Conservation (phyloP, 2,113 vertebrate species). For the Gasterosteus aculeatus region DNA sequence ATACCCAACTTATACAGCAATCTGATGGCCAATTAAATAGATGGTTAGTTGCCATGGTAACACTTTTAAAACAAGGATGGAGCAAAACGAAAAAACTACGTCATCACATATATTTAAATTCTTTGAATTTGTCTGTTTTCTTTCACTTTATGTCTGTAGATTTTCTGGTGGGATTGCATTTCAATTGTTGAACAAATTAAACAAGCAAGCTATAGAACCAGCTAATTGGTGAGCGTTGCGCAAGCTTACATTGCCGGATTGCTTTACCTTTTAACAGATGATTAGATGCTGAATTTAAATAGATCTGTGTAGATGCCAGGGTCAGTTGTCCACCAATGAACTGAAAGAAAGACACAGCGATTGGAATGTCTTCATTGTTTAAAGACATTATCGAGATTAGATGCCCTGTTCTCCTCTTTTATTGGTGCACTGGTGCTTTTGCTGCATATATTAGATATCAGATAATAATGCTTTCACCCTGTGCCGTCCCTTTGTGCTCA, state of each 20-base stretch:
- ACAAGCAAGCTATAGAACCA: neutral
- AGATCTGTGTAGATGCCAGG: neutral
- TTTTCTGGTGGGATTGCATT: neutral
- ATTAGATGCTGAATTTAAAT: neutral
- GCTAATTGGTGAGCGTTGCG: neutral
- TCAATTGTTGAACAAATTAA: neutral
- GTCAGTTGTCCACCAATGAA: neutral
- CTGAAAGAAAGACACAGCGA: neutral
- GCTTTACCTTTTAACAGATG: neutral
- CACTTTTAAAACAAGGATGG: neutral
- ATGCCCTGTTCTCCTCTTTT: neutral
- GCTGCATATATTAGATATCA: neutral
- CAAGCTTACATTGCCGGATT: neutral
- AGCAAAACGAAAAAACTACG: neutral
- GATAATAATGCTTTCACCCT: neutral
- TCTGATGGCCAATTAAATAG: neutral
- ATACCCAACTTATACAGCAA: neutral
- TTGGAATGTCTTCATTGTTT: neutral
- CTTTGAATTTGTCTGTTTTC: neutral
- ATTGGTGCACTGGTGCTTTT: neutral
- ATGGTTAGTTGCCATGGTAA: neutral
- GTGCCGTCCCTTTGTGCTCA: neutral
- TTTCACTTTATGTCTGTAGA: neutral
- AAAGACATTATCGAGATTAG: neutral
- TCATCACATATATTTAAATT: neutral